Evolutionary conservation across 2,113 vertebrate species (phyloP).

Genomic region (Spea bombifrons): DNA sequence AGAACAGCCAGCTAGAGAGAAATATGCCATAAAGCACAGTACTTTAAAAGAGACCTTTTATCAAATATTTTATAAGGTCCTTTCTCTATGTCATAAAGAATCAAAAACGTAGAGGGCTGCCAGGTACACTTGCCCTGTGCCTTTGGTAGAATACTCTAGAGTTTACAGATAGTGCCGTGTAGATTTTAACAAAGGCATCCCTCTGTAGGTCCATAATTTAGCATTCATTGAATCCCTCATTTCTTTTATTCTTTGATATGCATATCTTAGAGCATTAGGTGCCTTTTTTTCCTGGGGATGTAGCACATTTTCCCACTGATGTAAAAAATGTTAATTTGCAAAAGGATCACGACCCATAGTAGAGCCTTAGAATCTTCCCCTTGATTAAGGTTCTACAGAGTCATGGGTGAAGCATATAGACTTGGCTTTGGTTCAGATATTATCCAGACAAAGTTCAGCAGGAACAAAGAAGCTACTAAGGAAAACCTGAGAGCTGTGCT

Average conservation of each 20-base stretch:
- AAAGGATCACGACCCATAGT: slow-evolving; percentile 60
- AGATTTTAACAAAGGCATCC: slow-evolving; percentile 58
- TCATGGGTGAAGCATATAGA: slow-evolving; percentile 58
- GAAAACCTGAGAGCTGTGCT: neutral
- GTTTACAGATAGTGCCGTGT: slow-evolving; percentile 56
- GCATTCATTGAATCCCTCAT: slow-evolving; percentile 62
- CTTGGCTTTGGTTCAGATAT: slow-evolving; percentile 51
- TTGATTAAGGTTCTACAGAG: slow-evolving; percentile 68
- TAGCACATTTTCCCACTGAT: slow-evolving; percentile 62
- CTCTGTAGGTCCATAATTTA: slow-evolving; percentile 65
- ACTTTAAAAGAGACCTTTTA: slow-evolving; percentile 66
- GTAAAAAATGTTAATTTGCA: slow-evolving; percentile 68
- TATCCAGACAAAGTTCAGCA: slow-evolving; percentile 34
- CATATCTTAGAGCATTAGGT: slow-evolving; percentile 61
- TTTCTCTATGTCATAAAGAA: slow-evolving; percentile 59
- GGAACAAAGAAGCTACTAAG: slow-evolving; percentile 1
- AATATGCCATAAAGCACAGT: slow-evolving; percentile 58
- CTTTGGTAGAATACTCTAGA: slow-evolving; percentile 64
- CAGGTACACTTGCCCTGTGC: slow-evolving; percentile 58
- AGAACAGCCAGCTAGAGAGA: slow-evolving; percentile 61
- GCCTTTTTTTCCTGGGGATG: slow-evolving; percentile 56
- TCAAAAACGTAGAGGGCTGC: slow-evolving; percentile 56
- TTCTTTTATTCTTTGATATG: slow-evolving; percentile 66
- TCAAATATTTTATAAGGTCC: slow-evolving; percentile 65
- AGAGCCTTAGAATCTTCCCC: slow-evolving; percentile 57